Conservation (phyloP, 1,140 invertebrate genomes). For the Pseudomyrmex flavicornis region DNA sequence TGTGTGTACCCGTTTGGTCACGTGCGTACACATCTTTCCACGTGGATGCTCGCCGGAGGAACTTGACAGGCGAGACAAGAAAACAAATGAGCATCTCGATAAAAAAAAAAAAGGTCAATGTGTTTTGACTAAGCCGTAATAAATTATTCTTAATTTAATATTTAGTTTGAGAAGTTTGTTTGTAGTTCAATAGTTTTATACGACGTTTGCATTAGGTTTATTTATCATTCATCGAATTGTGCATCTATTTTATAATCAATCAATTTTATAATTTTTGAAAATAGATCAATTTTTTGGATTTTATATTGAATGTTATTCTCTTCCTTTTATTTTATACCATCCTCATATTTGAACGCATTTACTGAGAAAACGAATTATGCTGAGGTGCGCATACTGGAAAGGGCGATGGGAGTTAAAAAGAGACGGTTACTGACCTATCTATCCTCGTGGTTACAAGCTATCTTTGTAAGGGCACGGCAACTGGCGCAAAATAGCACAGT, state of each 20-base stretch:
- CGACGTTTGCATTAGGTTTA: not conserved
- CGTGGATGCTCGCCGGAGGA: conserved; percentile 50
- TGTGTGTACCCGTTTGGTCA: conserved; percentile 46
- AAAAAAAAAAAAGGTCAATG: conserved; percentile 5
- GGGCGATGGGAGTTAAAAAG: conserved; percentile 19
- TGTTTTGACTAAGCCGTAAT: not conserved
- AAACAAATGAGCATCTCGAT: conserved; percentile 49
- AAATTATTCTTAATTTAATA: too few relatives aligned
- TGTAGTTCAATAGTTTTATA: not conserved
- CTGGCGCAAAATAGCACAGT: conserved; percentile 25
- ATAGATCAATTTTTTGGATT: not conserved
- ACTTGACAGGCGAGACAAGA: conserved; percentile 42
- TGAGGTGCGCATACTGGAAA: not conserved
- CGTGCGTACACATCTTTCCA: conserved; percentile 69
- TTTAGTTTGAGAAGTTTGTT: not conserved
- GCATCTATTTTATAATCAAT: not conserved
- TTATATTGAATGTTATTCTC: not conserved
- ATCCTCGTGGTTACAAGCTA: conserved; percentile 30
- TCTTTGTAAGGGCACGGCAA: conserved; percentile 26
- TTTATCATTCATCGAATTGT: not conserved
- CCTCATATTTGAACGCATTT: too few relatives aligned
- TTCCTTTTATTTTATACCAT: not conserved
- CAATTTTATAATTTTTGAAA: not conserved
- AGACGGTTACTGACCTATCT: conserved; percentile 61
- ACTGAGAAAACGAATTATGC: too few relatives aligned